Evolutionary conservation across 2,888 invertebrate species (phyloP).

Genomic region (Oxycera nigricornis): DNA sequence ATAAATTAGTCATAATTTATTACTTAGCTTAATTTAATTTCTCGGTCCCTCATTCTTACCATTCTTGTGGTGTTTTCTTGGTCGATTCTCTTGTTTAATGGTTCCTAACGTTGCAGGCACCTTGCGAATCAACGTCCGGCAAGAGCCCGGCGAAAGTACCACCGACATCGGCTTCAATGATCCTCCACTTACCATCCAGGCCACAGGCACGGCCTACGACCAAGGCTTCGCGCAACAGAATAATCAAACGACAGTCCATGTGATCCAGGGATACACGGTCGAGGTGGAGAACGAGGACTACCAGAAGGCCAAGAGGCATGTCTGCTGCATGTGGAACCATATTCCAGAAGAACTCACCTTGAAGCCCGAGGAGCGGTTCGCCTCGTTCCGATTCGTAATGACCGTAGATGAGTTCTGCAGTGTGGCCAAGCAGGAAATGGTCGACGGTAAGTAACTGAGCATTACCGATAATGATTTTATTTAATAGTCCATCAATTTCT

Average conservation of each 20-base stretch:
- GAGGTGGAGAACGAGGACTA: slow-evolving; percentile 54
- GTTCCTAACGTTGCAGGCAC: slow-evolving; percentile 40
- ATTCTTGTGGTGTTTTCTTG: neutral
- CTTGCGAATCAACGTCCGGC: slow-evolving; percentile 44
- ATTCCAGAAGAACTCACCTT: slow-evolving; percentile 52
- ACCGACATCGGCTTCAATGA: slow-evolving; percentile 48
- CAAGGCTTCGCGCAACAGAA: slow-evolving; percentile 17
- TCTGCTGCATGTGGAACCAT: slow-evolving; percentile 52
- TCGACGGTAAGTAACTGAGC: slow-evolving; percentile 54
- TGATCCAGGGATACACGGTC: slow-evolving; percentile 53
- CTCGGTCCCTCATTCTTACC: slow-evolving; percentile 14
- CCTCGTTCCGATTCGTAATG: slow-evolving; percentile 64
- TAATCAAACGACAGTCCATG: slow-evolving; percentile 40
- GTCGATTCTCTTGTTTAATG: neutral
- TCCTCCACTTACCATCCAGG: slow-evolving; percentile 35
- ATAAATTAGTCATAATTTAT: slow-evolving; percentile 28
- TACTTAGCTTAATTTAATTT: slow-evolving; percentile 29
- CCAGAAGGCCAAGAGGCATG: slow-evolving; percentile 52
- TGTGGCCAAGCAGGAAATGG: slow-evolving; percentile 61
- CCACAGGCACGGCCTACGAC: slow-evolving; percentile 28
- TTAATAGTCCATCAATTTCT: too few species aligned
- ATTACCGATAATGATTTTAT: neutral
- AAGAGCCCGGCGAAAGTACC: slow-evolving; percentile 43
- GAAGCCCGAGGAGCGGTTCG: slow-evolving; percentile 49
- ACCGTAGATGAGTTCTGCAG: slow-evolving; percentile 64